Conservation (phyloP, 1,140 invertebrate genomes). For the Diorhabda elongata region DNA sequence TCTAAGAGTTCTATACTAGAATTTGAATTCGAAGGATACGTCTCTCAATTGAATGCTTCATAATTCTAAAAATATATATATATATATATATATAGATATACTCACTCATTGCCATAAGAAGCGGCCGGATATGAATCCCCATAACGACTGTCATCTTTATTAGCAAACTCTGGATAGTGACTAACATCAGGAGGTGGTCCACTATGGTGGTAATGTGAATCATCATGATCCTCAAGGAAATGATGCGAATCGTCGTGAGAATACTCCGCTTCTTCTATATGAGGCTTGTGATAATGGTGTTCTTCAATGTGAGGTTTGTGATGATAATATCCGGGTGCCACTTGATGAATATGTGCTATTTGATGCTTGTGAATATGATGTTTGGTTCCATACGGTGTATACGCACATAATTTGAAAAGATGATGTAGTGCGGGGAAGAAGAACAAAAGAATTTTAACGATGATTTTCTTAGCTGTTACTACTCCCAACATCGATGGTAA, state of each 20-base stretch:
- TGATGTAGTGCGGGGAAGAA: conserved; percentile 75
- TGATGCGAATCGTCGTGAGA: neutral
- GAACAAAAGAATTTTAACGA: conserved; percentile 74
- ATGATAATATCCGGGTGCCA: conserved; percentile 41
- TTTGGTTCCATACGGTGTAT: conserved; percentile 68
- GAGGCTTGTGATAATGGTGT: neutral
- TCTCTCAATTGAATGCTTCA: no score
- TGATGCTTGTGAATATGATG: conserved; percentile 77
- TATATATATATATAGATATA: neutral
- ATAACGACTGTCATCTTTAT: neutral
- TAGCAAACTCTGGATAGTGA: neutral
- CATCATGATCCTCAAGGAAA: neutral
- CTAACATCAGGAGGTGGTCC: neutral
- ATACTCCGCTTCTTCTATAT: neutral
- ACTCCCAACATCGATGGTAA: conserved; percentile 70
- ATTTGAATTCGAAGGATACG: no score
- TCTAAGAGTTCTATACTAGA: no score
- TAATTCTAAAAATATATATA: neutral
- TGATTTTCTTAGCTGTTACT: conserved; percentile 74
- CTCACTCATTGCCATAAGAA: neutral
- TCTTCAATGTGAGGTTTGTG: conserved; percentile 38
- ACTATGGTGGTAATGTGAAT: neutral
- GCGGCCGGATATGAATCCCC: neutral
- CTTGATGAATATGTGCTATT: conserved; percentile 60
- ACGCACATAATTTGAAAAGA: conserved; percentile 79